phyloP scores from a whole-genome alignment of 2,888 invertebrate species.

The Parnassius smintheus region DNA sequence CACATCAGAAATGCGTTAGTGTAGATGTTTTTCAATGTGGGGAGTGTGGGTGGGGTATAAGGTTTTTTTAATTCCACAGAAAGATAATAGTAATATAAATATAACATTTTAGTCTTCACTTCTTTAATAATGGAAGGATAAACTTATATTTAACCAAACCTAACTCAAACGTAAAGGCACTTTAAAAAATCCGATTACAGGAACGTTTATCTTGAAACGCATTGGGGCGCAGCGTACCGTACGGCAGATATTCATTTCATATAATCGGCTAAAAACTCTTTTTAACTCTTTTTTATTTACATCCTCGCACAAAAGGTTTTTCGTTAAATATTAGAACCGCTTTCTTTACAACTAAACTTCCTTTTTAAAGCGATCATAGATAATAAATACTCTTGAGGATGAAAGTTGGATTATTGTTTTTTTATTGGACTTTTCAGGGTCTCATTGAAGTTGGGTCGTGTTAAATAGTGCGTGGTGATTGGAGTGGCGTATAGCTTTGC shows the following conservation, averaged over 20 bases:
- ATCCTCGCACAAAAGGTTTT: constrained; percentile 23
- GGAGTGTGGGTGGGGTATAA: too few relatives aligned
- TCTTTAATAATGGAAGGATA: constrained; percentile 11
- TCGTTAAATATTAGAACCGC: constrained; percentile 31
- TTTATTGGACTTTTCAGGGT: constrained; percentile 29
- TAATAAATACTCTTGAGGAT: constrained; percentile 27
- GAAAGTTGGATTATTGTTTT: constrained; percentile 28
- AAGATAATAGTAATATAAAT: neutral
- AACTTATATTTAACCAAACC: constrained; percentile 11
- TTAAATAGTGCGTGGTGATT: constrained; percentile 55
- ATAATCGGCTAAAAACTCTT: constrained; percentile 38
- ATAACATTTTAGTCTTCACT: constrained; percentile 1
- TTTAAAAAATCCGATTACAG: constrained; percentile 55
- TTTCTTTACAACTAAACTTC: constrained; percentile 29
- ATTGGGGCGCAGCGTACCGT: constrained; percentile 53
- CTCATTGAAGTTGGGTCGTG: constrained; percentile 34
- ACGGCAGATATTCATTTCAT: constrained; percentile 41
- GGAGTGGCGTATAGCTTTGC: constrained; percentile 48
- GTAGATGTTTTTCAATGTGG: too few relatives aligned
- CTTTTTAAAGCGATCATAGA: constrained; percentile 29
- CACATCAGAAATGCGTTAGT: too few relatives aligned
- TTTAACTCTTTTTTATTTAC: constrained; percentile 29
- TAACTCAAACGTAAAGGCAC: constrained; percentile 15
- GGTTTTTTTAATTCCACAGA: neutral
- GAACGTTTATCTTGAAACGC: constrained; percentile 53